phyloP scores from a whole-genome alignment of 2,113 vertebrate genomes.

The Colistium nudipinnis region DNA sequence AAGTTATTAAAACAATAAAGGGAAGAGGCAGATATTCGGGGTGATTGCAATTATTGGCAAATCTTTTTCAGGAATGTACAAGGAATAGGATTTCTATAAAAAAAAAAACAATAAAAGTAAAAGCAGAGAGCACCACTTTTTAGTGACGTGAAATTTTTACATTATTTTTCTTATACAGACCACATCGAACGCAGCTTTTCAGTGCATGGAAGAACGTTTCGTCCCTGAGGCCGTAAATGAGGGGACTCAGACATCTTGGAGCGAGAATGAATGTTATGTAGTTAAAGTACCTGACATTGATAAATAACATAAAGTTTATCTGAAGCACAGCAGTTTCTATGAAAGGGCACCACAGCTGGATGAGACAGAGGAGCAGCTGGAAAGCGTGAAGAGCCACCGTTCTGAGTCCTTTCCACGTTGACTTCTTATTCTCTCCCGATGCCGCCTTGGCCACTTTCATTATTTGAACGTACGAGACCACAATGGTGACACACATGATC shows the following conservation, averaged over 20 bases:
- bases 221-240: slow-evolving; percentile 68
- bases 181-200: slow-evolving; percentile 12
- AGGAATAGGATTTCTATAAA: no score
- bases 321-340: slow-evolving; percentile 43
- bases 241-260: slow-evolving; percentile 59
- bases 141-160: not conserved
- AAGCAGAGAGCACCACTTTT: not conserved
- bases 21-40: no score
- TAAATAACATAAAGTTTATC: not conserved
- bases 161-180: not conserved
- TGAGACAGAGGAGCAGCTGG: slow-evolving; percentile 69
- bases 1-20: no score
- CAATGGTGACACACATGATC: slow-evolving; percentile 52
- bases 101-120: not conserved
- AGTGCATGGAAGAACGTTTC: slow-evolving; percentile 39
- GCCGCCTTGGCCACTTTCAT: slow-evolving; percentile 56
- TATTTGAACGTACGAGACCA: slow-evolving; percentile 64
- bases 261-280: slow-evolving; percentile 42
- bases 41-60: no score
- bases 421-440: slow-evolving; percentile 52
- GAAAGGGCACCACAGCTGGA: slow-evolving; percentile 63
- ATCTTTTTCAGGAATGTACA: no score
- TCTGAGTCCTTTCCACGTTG: slow-evolving; percentile 57
- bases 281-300: slow-evolving; percentile 31
- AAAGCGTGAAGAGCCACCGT: slow-evolving; percentile 70